Conservation (phyloP, 2,888 invertebrate genomes). For the Epistrophella euchroma region DNA sequence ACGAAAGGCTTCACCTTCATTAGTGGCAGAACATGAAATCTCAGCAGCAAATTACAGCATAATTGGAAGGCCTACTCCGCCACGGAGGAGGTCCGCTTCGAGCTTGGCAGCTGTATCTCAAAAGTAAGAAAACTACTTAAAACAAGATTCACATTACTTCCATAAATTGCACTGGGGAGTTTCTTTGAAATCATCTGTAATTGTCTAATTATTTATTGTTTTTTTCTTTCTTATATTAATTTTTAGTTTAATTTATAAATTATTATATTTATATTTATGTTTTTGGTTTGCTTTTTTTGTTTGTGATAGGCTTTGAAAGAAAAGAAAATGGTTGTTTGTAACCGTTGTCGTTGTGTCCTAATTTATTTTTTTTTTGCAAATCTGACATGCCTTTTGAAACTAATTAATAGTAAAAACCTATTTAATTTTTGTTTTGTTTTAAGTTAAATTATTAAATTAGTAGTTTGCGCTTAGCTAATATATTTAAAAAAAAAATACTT, state of each 20-base stretch:
- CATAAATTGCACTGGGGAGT: constrained; percentile 60
- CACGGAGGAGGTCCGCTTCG: constrained; percentile 86
- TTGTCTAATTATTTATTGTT: constrained; percentile 52
- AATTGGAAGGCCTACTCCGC: constrained; percentile 84
- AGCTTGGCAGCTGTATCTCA: constrained; percentile 84
- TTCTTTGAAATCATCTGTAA: constrained; percentile 34
- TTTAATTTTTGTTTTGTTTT: constrained; percentile 44
- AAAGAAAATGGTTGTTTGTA: constrained; percentile 45
- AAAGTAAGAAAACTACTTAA: constrained; percentile 78
- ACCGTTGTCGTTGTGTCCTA: constrained; percentile 57
- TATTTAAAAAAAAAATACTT: constrained; percentile 10
- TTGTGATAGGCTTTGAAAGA: constrained; percentile 55
- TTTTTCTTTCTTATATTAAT: constrained; percentile 36
- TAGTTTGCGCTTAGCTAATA: constrained; percentile 72
- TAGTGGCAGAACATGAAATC: constrained; percentile 86
- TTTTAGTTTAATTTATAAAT: constrained; percentile 36
- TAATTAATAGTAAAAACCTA: constrained; percentile 29
- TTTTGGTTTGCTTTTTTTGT: constrained; percentile 73
- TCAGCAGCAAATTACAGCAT: constrained; percentile 87
- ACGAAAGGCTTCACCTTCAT: constrained; percentile 81
- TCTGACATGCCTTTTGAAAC: constrained; percentile 43
- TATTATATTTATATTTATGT: constrained; percentile 54
- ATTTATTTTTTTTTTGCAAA: constrained; percentile 38
- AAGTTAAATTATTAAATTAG: constrained; percentile 44
- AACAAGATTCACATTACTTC: constrained; percentile 60